A percentile compares a stretch with the other conserved stretches of the same genome.
phyloP scores from a whole-genome alignment of 2,888 invertebrate species.

The Papilio demoleus region DNA sequence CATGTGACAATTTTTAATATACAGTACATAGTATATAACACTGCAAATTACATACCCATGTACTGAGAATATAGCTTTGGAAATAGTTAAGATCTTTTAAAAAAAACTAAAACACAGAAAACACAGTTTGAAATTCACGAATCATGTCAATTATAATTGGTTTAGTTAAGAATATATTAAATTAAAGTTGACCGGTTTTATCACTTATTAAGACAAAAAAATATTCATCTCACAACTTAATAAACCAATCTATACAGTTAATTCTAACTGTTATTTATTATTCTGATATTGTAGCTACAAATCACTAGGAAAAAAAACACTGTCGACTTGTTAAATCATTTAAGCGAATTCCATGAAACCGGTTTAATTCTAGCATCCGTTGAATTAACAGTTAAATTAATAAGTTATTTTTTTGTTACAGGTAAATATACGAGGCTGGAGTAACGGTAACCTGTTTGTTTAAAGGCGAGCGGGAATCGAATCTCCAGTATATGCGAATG shows the following conservation, averaged over 20 bases:
- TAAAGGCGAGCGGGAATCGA: conserved; percentile 13
- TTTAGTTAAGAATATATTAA: neutral
- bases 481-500: conserved; percentile 3
- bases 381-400: conserved; percentile 27
- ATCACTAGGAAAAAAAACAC: conserved; percentile 17
- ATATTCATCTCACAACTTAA: neutral
- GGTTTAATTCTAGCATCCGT: conserved; percentile 15
- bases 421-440: conserved; percentile 21
- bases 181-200: neutral
- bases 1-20: conserved; percentile 7
- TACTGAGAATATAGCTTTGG: no score
- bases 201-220: conserved; percentile 2
- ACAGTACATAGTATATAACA: neutral
- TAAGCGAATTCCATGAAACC: conserved; percentile 23
- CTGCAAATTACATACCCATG: neutral
- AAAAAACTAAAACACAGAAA: neutral
- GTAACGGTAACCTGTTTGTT: conserved; percentile 22
- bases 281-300: conserved; percentile 11
- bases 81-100: no score
- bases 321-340: conserved; percentile 26
- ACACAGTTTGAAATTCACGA: neutral
- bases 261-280: conserved; percentile 27
- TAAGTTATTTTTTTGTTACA: conserved; percentile 32
- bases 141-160: neutral
- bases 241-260: conserved; percentile 26